Conservation (phyloP, 2,113 vertebrate genomes). For the Zootoca vivipara region DNA sequence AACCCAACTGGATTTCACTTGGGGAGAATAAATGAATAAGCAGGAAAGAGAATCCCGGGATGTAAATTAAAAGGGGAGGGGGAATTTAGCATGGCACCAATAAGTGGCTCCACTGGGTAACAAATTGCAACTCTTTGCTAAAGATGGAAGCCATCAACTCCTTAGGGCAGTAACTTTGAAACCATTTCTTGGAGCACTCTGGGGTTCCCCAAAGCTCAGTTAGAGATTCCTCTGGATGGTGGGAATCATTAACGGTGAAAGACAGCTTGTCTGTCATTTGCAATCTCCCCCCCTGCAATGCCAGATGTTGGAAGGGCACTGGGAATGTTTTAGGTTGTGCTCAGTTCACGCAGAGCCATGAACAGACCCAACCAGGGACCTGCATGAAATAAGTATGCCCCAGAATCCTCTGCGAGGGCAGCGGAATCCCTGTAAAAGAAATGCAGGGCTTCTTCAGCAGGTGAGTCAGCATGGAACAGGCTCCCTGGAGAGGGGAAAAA, state of each 20-base stretch:
- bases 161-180: not conserved
- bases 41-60: rapidly evolving
- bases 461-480: no score
- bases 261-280: not conserved
- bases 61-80: rapidly evolving
- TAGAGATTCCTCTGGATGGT: not conserved
- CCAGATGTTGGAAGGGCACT: not conserved
- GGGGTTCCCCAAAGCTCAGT: not conserved
- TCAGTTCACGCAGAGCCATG: not conserved
- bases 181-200: not conserved
- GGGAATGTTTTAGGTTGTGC: not conserved
- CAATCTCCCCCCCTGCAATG: not conserved
- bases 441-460: not conserved
- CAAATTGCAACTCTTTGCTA: not conserved
- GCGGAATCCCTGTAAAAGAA: not conserved
- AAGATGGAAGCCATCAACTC: not conserved
- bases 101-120: not conserved
- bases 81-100: not conserved
- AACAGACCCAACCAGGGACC: no score
- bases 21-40: not conserved
- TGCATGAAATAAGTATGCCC: not conserved
- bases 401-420: not conserved
- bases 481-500: not conserved
- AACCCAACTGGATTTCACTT: not conserved
- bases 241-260: no score